Evolutionary conservation across 1,140 invertebrate species (phyloP).

Genomic region (Nymphalis io): DNA sequence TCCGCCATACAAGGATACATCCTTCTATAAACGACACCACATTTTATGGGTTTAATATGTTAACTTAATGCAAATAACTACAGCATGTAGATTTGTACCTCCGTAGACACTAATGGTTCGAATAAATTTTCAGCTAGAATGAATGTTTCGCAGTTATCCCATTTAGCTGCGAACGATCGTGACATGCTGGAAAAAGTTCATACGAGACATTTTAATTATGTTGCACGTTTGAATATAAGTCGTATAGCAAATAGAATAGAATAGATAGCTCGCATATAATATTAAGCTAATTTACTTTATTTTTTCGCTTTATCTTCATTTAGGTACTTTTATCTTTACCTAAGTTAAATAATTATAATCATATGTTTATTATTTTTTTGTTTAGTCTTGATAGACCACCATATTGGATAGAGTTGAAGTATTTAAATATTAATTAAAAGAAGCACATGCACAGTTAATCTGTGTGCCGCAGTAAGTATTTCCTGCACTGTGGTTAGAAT

Average conservation of each 20-base stretch:
- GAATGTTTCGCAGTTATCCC: conserved; percentile 37
- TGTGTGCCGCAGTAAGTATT: conserved; percentile 26
- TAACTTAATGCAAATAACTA: conserved; percentile 67
- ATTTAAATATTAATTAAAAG: background rate
- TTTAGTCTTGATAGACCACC: too few relatives aligned
- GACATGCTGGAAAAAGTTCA: conserved; percentile 29
- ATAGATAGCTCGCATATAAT: background rate
- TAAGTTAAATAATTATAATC: background rate
- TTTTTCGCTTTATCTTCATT: background rate
- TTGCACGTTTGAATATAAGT: conserved; percentile 9
- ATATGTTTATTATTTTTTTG: too few relatives aligned
- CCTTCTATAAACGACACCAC: conserved; percentile 55
- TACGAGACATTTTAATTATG: conserved; percentile 28
- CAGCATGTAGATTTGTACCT: conserved; percentile 46
- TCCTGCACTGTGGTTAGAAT: conserved; percentile 37
- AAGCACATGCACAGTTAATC: conserved; percentile 6
- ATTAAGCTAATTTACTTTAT: background rate
- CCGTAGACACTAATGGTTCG: conserved; percentile 45
- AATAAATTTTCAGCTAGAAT: conserved; percentile 47
- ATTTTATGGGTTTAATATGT: conserved; percentile 70
- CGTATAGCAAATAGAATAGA: background rate
- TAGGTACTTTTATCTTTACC: background rate
- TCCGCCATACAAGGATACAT: conserved; percentile 29
- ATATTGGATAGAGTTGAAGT: too few relatives aligned
- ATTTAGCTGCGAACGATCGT: conserved; percentile 39